phyloP scores from a whole-genome alignment of 2,888 invertebrate species.

The Ceramica pisi region DNA sequence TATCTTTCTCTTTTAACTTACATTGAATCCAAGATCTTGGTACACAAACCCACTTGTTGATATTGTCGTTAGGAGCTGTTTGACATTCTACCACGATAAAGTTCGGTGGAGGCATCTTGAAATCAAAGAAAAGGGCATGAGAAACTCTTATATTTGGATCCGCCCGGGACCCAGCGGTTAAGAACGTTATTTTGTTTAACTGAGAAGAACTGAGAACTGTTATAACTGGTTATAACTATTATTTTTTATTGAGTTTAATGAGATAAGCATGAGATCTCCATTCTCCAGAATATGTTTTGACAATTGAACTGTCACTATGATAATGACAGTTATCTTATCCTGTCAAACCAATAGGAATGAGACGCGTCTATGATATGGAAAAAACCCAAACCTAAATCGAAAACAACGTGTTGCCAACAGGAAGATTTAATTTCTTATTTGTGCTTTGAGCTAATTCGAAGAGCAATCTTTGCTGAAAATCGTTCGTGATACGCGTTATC shows the following conservation, averaged over 20 bases:
- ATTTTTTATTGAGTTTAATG: neutral
- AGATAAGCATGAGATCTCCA: too few species aligned
- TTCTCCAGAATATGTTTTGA: too few species aligned
- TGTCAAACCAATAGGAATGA: neutral
- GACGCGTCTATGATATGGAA: neutral
- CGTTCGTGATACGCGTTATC: neutral
- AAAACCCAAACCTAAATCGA: neutral
- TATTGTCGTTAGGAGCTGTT: slow-evolving; percentile 11
- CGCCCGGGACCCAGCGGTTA: too few species aligned
- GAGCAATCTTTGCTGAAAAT: neutral
- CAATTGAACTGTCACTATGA: neutral
- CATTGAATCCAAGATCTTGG: slow-evolving; percentile 30
- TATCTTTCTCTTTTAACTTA: neutral
- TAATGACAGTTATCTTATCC: neutral
- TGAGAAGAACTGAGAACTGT: neutral
- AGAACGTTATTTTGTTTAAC: too few species aligned
- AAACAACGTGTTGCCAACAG: neutral
- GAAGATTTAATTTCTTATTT: neutral
- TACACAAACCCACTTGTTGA: slow-evolving; percentile 30
- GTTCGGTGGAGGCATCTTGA: slow-evolving; percentile 27
- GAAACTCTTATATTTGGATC: too few species aligned
- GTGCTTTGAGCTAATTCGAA: neutral
- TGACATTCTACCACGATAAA: slow-evolving; percentile 34
- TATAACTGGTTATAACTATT: neutral
- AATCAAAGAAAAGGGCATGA: slow-evolving; percentile 7